A percentile compares a stretch with the other conserved stretches of the same genome.
These are phyloP conservation scores for Myotis findleyi DNA, from an alignment of 2,797 vertebrate genomes.

Conservation along the genomic window DNA sequence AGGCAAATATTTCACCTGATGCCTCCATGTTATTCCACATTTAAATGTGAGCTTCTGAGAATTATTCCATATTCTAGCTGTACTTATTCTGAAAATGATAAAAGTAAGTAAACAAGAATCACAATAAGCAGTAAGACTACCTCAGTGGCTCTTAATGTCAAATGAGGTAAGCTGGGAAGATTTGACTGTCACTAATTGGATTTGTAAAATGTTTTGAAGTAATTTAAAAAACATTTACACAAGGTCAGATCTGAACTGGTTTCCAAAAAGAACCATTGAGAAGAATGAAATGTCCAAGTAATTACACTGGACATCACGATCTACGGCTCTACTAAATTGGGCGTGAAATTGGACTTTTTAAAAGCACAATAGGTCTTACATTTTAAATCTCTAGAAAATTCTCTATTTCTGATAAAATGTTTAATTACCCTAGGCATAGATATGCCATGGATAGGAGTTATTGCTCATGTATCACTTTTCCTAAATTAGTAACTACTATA, in stretches of 20 bases:
- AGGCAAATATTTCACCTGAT: constrained; percentile 69
- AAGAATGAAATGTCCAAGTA: constrained; percentile 77
- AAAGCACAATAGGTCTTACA: constrained; percentile 68
- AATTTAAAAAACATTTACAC: constrained; percentile 82
- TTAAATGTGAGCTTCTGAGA: constrained; percentile 53
- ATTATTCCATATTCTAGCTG: neutral
- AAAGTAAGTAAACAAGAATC: constrained; percentile 62
- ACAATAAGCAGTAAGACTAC: neutral
- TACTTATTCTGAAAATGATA: constrained; percentile 54
- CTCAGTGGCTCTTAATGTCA: constrained; percentile 58
- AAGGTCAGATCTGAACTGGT: constrained; percentile 78
- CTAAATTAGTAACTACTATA: constrained; percentile 68
- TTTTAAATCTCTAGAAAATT: constrained; percentile 69
- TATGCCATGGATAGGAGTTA: constrained; percentile 38
- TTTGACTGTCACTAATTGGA: constrained; percentile 77
- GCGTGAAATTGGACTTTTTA: constrained; percentile 71
- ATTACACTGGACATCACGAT: constrained; percentile 70
- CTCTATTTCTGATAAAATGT: constrained; percentile 73
- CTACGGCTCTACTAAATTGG: constrained; percentile 71
- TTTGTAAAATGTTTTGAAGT: constrained; percentile 79
- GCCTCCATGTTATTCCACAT: neutral
- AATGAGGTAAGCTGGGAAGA: constrained; percentile 69
- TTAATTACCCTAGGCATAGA: constrained; percentile 64
- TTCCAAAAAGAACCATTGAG: constrained; percentile 77
- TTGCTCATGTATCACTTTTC: constrained; percentile 36